Conservation (phyloP, 92 coral and sea anemone species). For the Zoanthus gigantus region DNA sequence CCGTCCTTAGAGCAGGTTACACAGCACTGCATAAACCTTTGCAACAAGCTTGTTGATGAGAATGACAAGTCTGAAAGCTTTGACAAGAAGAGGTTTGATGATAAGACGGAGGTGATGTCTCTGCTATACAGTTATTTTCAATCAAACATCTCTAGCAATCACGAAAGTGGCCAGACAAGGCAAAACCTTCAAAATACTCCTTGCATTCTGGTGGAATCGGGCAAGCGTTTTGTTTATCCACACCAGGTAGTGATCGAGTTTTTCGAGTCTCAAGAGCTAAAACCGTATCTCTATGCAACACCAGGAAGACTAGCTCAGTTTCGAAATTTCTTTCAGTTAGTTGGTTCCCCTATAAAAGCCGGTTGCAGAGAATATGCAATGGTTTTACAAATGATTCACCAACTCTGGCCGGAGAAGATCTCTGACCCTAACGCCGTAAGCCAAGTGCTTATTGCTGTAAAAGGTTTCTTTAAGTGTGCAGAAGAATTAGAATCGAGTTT, state of each 20-base stretch:
- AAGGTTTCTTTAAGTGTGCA: conserved; percentile 62
- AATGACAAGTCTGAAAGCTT: conserved; percentile 33
- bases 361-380: conserved; percentile 67
- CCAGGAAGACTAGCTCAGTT: conserved; percentile 63
- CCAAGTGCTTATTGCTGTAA: conserved; percentile 58
- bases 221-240: conserved; percentile 60
- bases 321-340: conserved; percentile 46
- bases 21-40: conserved; percentile 70
- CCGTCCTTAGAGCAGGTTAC: conserved; percentile 73
- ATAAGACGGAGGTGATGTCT: conserved; percentile 60
- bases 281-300: conserved; percentile 70
- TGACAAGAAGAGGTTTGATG: not conserved
- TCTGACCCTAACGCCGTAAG: conserved; percentile 52
- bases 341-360: conserved; percentile 68
- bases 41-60: conserved; percentile 20
- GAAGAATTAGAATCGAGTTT: conserved; percentile 12
- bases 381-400: conserved; percentile 63
- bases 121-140: conserved; percentile 68
- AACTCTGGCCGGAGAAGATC: conserved; percentile 44
- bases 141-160: not conserved
- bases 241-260: conserved; percentile 68
- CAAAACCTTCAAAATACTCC: conserved; percentile 38
- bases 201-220: conserved; percentile 73
- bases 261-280: conserved; percentile 51
- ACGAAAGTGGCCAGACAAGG: not conserved